Conservation (phyloP, 2,797 vertebrate genomes). For the Hafferia zeledoni region DNA sequence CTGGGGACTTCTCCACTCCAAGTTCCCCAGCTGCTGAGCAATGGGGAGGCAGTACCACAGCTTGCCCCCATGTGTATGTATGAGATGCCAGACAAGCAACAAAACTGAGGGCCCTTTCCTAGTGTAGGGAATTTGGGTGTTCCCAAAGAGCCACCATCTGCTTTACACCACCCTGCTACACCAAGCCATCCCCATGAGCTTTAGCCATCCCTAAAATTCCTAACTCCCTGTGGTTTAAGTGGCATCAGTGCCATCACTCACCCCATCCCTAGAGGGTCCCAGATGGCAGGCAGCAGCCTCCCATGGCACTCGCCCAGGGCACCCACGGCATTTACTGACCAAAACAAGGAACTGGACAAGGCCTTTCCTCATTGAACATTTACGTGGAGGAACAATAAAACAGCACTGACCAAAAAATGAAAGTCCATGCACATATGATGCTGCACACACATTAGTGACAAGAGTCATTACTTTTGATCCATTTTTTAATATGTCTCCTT, state of each 20-base stretch:
- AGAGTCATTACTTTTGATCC: slow-evolving; percentile 39
- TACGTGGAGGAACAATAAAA: slow-evolving; percentile 59
- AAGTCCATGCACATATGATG: not conserved
- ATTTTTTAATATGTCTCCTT: slow-evolving; percentile 66
- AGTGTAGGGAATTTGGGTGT: not conserved
- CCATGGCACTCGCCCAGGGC: not conserved
- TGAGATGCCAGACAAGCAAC: rapidly evolving
- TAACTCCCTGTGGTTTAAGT: not conserved
- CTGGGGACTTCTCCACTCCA: rapidly evolving
- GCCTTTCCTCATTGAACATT: slow-evolving; percentile 36
- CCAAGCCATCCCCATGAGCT: not conserved
- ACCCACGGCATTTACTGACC: slow-evolving; percentile 13
- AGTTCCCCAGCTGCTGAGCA: rapidly evolving
- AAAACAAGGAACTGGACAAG: slow-evolving; percentile 31
- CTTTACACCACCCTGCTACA: not conserved
- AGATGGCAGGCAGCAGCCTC: not conserved
- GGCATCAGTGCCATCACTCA: not conserved
- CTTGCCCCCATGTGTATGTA: not conserved
- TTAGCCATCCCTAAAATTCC: not conserved
- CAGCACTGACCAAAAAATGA: slow-evolving; percentile 11
- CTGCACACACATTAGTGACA: slow-evolving; percentile 38
- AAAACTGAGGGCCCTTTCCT: not conserved
- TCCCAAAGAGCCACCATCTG: not conserved
- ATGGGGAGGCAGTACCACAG: not conserved
- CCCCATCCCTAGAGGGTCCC: not conserved